These are phyloP conservation scores for Aphaenogaster floridana DNA, from an alignment of 1,140 invertebrate genomes.

Conservation along the genomic window DNA sequence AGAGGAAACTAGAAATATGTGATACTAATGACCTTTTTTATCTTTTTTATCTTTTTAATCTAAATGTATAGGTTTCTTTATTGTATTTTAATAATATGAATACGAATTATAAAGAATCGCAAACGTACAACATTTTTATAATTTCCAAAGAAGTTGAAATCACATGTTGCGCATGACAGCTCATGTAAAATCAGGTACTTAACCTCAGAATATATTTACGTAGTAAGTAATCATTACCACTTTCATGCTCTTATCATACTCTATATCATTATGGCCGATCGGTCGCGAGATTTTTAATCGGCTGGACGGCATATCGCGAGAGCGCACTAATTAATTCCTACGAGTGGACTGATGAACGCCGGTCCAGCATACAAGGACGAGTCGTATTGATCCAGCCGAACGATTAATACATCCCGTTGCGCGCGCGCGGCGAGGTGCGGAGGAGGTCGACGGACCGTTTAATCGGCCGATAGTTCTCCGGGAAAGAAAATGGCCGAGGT, in stretches of 20 bases:
- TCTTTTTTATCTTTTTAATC: neutral
- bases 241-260: neutral
- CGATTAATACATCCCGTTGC: conserved; percentile 63
- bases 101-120: neutral
- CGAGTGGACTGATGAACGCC: conserved; percentile 21
- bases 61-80: neutral
- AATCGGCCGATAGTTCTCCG: conserved; percentile 62
- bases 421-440: conserved; percentile 9
- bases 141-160: neutral
- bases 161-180: neutral
- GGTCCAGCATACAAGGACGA: conserved; percentile 20
- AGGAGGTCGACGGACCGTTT: conserved; percentile 70
- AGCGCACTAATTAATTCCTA: conserved; percentile 52
- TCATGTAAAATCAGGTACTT: neutral
- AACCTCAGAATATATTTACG: neutral
- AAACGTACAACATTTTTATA: neutral
- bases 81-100: neutral
- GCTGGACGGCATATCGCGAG: neutral
- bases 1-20: neutral
- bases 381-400: conserved; percentile 27
- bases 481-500: conserved; percentile 70
- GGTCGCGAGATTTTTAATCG: conserved; percentile 11
- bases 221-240: neutral
- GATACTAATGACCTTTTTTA: neutral
- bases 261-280: neutral